Evolutionary conservation across 2,888 invertebrate species (phyloP), one percentile per base, ranked within the genome.

Genomic region (Oxyscelio sp.): DNA sequence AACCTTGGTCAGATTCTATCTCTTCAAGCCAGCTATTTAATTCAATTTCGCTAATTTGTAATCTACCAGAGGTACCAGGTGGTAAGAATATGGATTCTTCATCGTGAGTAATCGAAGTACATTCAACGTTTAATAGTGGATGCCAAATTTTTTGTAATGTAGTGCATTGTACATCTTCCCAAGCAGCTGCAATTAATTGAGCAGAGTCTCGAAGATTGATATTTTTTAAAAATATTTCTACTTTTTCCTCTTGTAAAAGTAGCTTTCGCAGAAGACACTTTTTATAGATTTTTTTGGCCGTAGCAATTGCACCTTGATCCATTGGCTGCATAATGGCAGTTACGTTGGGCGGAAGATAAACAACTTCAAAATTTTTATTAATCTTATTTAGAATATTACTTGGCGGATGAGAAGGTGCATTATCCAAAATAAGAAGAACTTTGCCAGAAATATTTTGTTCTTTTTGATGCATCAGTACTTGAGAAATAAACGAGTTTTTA

Each of bases 1-100:
- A 43, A 43, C 43, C 43, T 43, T 6, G 43, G 43, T 43, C 43
- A 43, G 43, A 43, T 43, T 43, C 43, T 43, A 43, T 15, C 43
- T 43, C 43, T 43, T 43, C 43, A 15, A 43, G 3, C 43, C 43
- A 43, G 13, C 43, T 15, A 43, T 43, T 43, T 43, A 43, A 43
- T 43, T 43, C 43, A 43, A 43, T 4, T 43, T 43, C 43, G 15
- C 43, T 43, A 15, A 11, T 15, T 43, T 43, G 43, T 11, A 43
- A 43, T 43, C 43, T 43, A 43, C 9, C 43, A 43, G 5, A 43
- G 43, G 11, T 43, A 43, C 43, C 43, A 43, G 43, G 43, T 43
- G 43, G 43, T n/a, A 43, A 43, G 15, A 43, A n/a, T 43, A 11
- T 43, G 15, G 43, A 43, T 43, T 43, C 43, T 13, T 43, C 43